Evolutionary conservation across 2,797 vertebrate species (phyloP).

Genomic region (Microcaecilia unicolor): DNA sequence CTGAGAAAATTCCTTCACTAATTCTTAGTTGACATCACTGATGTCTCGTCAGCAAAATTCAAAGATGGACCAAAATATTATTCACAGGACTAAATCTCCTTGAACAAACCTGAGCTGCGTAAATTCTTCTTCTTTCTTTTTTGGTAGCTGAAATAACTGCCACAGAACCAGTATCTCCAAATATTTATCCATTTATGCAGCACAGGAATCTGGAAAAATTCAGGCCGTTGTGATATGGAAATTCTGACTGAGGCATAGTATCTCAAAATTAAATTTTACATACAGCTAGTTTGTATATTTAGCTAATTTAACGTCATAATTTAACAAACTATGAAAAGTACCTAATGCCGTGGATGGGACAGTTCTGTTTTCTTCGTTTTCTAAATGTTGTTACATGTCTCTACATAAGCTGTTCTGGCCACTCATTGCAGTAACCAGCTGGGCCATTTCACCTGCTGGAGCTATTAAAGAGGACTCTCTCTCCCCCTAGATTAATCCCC

Average conservation of each 20-base stretch:
- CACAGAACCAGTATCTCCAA: too few species aligned
- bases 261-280: conserved; percentile 1
- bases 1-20: conserved; percentile 52
- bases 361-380: conserved; percentile 46
- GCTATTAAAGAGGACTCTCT: conserved; percentile 77
- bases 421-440: conserved; percentile 98
- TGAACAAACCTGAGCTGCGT: too few species aligned
- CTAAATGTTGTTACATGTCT: conserved; percentile 70
- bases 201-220: too few species aligned
- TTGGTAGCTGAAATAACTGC: too few species aligned
- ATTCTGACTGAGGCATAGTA: too few species aligned
- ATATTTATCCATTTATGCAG: too few species aligned
- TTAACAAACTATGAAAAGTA: conserved; percentile 33
- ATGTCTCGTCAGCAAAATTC: too few species aligned
- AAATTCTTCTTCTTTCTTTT: too few species aligned
- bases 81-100: conserved; percentile 5
- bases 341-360: conserved; percentile 43
- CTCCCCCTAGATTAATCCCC: conserved; percentile 75
- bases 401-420: conserved; percentile 83
- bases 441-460: conserved; percentile 99
- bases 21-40: conserved; percentile 12
- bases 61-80: conserved; percentile 24
- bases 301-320: conserved; percentile 29
- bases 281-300: conserved; percentile 28
- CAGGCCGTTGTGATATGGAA: too few species aligned